Evolutionary conservation across 2,888 invertebrate species (phyloP).

Genomic region (Leistus spinibarbis): DNA sequence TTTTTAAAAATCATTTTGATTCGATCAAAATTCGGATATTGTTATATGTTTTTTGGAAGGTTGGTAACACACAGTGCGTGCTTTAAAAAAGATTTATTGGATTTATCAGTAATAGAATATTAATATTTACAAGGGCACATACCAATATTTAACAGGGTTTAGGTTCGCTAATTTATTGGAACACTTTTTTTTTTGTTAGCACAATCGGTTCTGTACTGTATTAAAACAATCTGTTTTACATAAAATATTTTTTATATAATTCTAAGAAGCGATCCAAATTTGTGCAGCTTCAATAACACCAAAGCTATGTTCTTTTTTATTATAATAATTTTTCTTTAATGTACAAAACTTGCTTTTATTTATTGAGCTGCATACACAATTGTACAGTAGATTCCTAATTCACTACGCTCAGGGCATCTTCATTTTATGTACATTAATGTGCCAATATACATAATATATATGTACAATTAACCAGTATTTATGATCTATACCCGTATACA

Average conservation of each 20-base stretch:
- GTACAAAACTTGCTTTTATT: constrained; percentile 37
- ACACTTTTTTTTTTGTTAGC: constrained; percentile 8
- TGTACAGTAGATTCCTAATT: constrained; percentile 35
- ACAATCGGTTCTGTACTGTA: constrained; percentile 9
- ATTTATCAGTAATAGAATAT: not conserved
- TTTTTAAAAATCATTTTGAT: too few species aligned
- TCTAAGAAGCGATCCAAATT: constrained; percentile 9
- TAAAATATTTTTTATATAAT: not conserved
- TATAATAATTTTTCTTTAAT: constrained; percentile 7
- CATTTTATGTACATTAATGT: constrained; percentile 35
- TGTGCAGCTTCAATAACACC: constrained; percentile 32
- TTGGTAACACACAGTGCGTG: not conserved
- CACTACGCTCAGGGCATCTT: constrained; percentile 37
- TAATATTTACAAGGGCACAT: constrained; percentile 2
- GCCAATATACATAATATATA: constrained; percentile 39
- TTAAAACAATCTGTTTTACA: not conserved
- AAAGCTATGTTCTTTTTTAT: constrained; percentile 14
- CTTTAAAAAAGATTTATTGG: not conserved
- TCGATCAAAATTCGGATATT: too few species aligned
- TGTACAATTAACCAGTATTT: constrained; percentile 10
- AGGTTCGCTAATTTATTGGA: not conserved
- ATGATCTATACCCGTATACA: not conserved
- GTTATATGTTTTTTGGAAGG: not conserved
- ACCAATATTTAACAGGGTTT: not conserved
- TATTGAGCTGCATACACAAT: constrained; percentile 28